phyloP scores from a whole-genome alignment of 1,140 invertebrate genomes.

The Acromyrmex charruanus region DNA sequence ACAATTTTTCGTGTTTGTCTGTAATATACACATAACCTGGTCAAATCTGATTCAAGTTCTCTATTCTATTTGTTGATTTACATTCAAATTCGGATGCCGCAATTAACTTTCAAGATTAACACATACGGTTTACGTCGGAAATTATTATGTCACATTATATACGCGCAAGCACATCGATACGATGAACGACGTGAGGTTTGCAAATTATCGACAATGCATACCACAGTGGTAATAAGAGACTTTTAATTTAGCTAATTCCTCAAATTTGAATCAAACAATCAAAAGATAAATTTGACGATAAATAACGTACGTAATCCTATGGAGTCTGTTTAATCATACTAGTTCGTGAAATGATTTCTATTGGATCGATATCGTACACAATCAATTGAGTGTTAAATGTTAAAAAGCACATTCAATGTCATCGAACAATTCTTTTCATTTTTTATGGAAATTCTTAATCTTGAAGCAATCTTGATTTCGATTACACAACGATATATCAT shows the following conservation, averaged over 20 bases:
- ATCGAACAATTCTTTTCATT: neutral
- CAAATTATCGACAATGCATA: slow-evolving; percentile 72
- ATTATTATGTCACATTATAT: slow-evolving; percentile 7
- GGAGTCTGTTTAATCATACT: neutral
- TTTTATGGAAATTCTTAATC: neutral
- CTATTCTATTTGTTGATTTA: slow-evolving; percentile 21
- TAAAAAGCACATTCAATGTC: slow-evolving; percentile 4
- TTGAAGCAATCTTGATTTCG: neutral
- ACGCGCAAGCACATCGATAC: slow-evolving; percentile 54
- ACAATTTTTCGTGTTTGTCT: slow-evolving; percentile 5
- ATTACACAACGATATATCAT: neutral
- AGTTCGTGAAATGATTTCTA: slow-evolving; percentile 2
- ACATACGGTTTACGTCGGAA: neutral
- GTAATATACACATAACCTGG: slow-evolving; percentile 53
- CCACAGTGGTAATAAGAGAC: slow-evolving; percentile 75
- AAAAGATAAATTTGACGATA: neutral
- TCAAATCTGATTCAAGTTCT: slow-evolving; percentile 15
- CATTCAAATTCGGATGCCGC: neutral
- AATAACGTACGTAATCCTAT: neutral
- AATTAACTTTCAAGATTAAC: slow-evolving; percentile 8
- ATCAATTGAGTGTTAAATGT: slow-evolving; percentile 17
- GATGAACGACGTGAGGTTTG: slow-evolving; percentile 75
- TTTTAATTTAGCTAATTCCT: neutral
- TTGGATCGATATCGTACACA: slow-evolving; percentile 12
- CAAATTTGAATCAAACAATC: neutral